Percentiles rank a stretch among this genome's conserved stretches.
These are phyloP conservation scores for Antigone vipio DNA, from an alignment of 2,113 vertebrate species.

Conservation along the genomic window DNA sequence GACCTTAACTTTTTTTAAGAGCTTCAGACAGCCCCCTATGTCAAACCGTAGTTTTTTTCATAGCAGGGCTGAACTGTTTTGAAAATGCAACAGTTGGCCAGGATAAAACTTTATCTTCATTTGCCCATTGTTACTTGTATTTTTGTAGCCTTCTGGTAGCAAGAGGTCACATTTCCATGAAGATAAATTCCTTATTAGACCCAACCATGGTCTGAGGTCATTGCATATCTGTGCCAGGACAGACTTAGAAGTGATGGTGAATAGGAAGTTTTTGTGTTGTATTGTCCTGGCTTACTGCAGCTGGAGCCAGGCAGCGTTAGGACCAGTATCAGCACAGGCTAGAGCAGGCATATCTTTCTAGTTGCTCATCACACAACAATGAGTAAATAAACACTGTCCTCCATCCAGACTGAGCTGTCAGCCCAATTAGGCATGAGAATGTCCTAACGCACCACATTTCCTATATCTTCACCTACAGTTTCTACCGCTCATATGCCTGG, in stretches of 20 bases:
- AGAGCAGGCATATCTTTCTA: constrained; percentile 82
- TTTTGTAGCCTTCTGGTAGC: constrained; percentile 68
- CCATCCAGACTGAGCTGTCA: constrained; percentile 83
- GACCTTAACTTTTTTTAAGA: constrained; percentile 16
- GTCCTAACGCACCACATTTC: constrained; percentile 55
- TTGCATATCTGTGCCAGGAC: constrained; percentile 69
- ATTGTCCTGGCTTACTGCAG: constrained; percentile 77
- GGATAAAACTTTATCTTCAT: constrained; percentile 73
- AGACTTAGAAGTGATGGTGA: constrained; percentile 74
- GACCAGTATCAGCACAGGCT: constrained; percentile 75
- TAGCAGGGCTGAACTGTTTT: constrained; percentile 34
- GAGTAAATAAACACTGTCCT: constrained; percentile 85
- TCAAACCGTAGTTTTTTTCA: constrained; percentile 47
- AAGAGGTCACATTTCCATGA: constrained; percentile 74
- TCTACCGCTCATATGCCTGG: constrained; percentile 54
- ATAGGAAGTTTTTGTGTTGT: constrained; percentile 90
- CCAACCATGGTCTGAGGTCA: constrained; percentile 74
- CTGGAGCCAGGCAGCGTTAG: constrained; percentile 83
- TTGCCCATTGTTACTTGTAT: constrained; percentile 62
- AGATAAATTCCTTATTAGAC: constrained; percentile 76
- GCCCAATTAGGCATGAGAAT: constrained; percentile 80
- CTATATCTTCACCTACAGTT: constrained; percentile 75
- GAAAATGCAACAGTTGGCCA: constrained; percentile 60
- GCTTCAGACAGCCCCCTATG: background rate
- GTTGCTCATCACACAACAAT: constrained; percentile 84